Base-by-base conservation (phyloP, 2,888 invertebrate species). In the Tortricodes alternella region DNA sequence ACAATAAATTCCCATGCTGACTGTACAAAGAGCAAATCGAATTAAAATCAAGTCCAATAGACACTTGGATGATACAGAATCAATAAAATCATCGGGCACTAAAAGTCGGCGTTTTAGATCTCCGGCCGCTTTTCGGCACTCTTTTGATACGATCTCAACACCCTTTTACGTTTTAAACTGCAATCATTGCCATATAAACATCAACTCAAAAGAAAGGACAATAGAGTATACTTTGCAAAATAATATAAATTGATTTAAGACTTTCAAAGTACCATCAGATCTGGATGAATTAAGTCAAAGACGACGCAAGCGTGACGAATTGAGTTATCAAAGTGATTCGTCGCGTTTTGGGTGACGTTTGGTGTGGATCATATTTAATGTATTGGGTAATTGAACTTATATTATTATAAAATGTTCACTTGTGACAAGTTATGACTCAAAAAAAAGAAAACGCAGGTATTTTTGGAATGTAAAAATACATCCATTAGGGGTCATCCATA, bases 241-340 rank as follows among this genome's bases (percentile, higher is more conserved):
- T 6, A 35, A 8, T 2, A 3, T 0, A 7, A 18, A 3, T 43
- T 8, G 7, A 27, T 8, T 35, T 52, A 11, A 15, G 32, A 34
- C 8, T 43, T 43, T n/a, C n/a, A 15, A 16, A 35, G 24, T 18
- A 43, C 4, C 1, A 44, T 23, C 23, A n/a, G 9, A n/a, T 29
- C 11, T 23, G 27, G 21, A 24, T 85, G 85, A 89, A 88, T 87
- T 85, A 85, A 89, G 86, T 88, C 88, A 88, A 87, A 78, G 41
- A 78, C 78, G 78, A 81, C 85, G 83, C 87, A 79, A 77, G 88
- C 86, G 86, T 87, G 87, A 86, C 89, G 88, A 90, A 90, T 90
- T 76, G 81, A 85, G 76, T 68, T 86, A 87, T 89, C 89, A 85
- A 87, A 88, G 85, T 86, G 84, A 87, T 84, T 80, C 81, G 83